A percentile compares a stretch with the other conserved stretches of the same genome.
phyloP scores from a whole-genome alignment of 2,888 invertebrate genomes.

The Luperina testacea region DNA sequence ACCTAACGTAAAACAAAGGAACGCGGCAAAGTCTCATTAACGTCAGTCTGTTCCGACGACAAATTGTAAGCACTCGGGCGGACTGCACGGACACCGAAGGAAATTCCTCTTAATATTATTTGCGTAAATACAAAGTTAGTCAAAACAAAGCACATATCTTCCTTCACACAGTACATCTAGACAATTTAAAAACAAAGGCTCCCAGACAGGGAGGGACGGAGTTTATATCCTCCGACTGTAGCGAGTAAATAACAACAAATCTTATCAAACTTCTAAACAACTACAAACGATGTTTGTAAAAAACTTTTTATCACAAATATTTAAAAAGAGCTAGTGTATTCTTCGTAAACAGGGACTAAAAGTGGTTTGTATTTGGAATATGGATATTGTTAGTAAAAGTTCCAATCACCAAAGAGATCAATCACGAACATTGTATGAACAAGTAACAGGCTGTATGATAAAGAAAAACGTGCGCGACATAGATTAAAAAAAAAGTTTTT shows the following conservation, averaged over 20 bases:
- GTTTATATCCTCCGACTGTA: conserved; percentile 35
- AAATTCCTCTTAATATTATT: conserved; percentile 10
- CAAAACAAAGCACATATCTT: conserved; percentile 30
- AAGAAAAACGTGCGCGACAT: no score
- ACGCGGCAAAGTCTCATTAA: not conserved
- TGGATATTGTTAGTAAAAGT: no score
- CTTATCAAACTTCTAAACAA: conserved; percentile 55
- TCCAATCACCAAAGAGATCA: no score
- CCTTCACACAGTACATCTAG: conserved; percentile 9
- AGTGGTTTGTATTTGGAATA: no score
- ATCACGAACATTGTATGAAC: no score
- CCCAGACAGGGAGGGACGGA: conserved; percentile 48
- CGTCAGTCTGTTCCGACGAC: not conserved
- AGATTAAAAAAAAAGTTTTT: no score
- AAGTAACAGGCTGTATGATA: no score
- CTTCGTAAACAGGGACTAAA: no score
- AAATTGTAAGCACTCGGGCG: no score
- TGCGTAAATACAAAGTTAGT: conserved; percentile 27
- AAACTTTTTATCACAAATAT: conserved; percentile 29
- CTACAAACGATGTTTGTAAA: conserved; percentile 54
- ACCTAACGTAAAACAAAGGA: not conserved
- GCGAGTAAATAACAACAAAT: conserved; percentile 63
- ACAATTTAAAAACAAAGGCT: conserved; percentile 51
- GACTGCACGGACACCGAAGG: not conserved
- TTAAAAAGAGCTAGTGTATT: no score